Conservation (phyloP, 2,113 vertebrate species). For the Kryptolebias marmoratus region DNA sequence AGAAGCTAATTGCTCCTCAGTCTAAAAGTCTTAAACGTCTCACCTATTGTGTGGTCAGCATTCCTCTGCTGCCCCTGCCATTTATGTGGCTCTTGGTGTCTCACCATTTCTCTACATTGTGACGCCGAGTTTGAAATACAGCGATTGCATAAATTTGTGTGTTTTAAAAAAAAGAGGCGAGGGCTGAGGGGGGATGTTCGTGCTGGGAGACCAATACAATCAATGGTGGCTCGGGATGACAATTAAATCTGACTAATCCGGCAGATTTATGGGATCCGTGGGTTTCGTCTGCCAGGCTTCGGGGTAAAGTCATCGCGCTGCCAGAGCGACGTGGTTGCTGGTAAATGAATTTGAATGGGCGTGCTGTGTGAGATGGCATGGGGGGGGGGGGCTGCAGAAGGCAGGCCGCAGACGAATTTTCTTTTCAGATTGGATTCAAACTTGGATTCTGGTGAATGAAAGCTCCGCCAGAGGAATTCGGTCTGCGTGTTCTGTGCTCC, state of each 20-base stretch:
- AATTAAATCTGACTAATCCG: conserved; percentile 75
- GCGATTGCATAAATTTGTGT: conserved; percentile 75
- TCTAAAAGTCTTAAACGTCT: conserved; percentile 75
- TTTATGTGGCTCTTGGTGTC: conserved; percentile 74
- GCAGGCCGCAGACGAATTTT: conserved; percentile 46
- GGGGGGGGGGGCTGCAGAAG: conserved; percentile 57
- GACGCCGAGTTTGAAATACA: conserved; percentile 66
- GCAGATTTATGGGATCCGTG: conserved; percentile 75
- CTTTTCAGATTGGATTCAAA: conserved; percentile 50
- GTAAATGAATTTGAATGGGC: conserved; percentile 67
- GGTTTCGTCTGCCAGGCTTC: conserved; percentile 53
- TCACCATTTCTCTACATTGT: conserved; percentile 67
- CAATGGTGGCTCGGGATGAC: conserved; percentile 60
- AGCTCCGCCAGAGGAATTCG: conserved; percentile 50
- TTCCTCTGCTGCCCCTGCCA: conserved; percentile 65
- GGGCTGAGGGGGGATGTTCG: conserved; percentile 39
- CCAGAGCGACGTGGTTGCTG: conserved; percentile 54
- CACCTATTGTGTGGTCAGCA: conserved; percentile 75
- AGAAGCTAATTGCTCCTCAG: conserved; percentile 73
- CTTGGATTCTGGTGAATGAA: conserved; percentile 65
- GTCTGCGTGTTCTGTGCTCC: conserved; percentile 7
- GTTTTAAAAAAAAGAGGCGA: conserved; percentile 29
- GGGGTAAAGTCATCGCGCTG: conserved; percentile 65
- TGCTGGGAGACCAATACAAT: conserved; percentile 73
- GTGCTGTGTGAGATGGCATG: conserved; percentile 48